A percentile compares a stretch with the other conserved stretches of the same genome.
Conservation (phyloP, 2,113 vertebrate genomes). For the Thamnaconus septentrionalis region DNA sequence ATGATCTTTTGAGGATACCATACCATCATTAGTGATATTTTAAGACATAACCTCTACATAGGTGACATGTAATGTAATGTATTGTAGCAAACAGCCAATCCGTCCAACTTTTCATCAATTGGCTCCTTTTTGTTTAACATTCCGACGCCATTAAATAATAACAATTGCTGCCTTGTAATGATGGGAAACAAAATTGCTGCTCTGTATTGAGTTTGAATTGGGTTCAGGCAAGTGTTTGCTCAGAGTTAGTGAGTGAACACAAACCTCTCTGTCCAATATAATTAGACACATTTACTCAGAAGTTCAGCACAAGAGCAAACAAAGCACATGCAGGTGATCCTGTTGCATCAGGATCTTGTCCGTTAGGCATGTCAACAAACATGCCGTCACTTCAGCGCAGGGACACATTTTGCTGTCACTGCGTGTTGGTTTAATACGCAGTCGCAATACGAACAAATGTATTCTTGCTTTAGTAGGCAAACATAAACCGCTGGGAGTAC, state of each 20-base stretch:
- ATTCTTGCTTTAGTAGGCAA: slow-evolving; percentile 30
- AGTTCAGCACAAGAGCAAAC: slow-evolving; percentile 75
- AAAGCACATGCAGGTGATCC: slow-evolving; percentile 67
- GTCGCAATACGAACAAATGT: slow-evolving; percentile 10
- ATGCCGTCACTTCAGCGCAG: slow-evolving; percentile 38
- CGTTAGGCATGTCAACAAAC: slow-evolving; percentile 77
- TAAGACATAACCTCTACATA: too few relatives aligned
- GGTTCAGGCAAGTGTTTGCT: slow-evolving; percentile 64
- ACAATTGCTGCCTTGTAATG: too few relatives aligned
- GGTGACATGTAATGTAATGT: too few relatives aligned
- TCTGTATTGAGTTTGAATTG: slow-evolving; percentile 46
- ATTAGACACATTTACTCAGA: slow-evolving; percentile 65
- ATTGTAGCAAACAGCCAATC: too few relatives aligned
- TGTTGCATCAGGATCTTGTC: slow-evolving; percentile 82
- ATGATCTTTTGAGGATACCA: too few relatives aligned
- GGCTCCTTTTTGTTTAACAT: too few relatives aligned
- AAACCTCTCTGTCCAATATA: slow-evolving; percentile 59
- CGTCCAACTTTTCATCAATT: too few relatives aligned
- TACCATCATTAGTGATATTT: too few relatives aligned
- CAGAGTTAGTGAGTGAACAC: slow-evolving; percentile 60
- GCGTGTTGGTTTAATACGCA: slow-evolving; percentile 18
- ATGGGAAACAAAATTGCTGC: background rate
- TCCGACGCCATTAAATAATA: too few relatives aligned
- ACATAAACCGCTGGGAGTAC: slow-evolving; percentile 1
- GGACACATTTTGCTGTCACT: slow-evolving; percentile 32